Conservation (phyloP, 2,888 invertebrate species). For the Idaea straminata region DNA sequence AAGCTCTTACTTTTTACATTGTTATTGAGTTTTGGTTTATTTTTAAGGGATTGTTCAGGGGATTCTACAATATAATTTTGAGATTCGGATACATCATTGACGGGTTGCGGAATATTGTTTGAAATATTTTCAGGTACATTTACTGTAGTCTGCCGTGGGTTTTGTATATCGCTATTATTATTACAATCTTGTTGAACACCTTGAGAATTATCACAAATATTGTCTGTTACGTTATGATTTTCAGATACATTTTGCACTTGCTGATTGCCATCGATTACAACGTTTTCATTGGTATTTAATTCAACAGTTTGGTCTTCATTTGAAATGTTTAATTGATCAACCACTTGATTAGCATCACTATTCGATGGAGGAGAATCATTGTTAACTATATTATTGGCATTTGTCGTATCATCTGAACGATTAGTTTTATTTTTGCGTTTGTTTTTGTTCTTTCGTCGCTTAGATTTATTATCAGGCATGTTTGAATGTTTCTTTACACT, state of each 20-base stretch:
- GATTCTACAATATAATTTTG: conserved; percentile 64
- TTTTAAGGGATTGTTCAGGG: conserved; percentile 57
- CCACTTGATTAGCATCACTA: conserved; percentile 14
- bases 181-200: conserved; percentile 44
- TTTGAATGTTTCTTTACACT: conserved; percentile 50
- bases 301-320: neutral
- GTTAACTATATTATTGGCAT: conserved; percentile 41
- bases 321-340: neutral
- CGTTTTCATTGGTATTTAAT: neutral
- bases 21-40: conserved; percentile 53
- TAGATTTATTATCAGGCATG: conserved; percentile 66
- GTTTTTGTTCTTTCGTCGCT: conserved; percentile 72
- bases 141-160: conserved; percentile 16
- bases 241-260: neutral
- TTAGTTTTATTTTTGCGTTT: conserved; percentile 70
- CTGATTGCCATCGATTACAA: neutral
- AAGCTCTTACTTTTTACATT: conserved; percentile 72
- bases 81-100: conserved; percentile 18
- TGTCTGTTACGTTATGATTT: neutral
- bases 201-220: conserved; percentile 16
- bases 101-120: conserved; percentile 6
- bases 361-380: conserved; percentile 35
- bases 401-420: conserved; percentile 45
- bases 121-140: conserved; percentile 16
- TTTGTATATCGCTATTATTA: conserved; percentile 40